Conservation (phyloP, 2,113 vertebrate species). For the Anseranas semipalmata region DNA sequence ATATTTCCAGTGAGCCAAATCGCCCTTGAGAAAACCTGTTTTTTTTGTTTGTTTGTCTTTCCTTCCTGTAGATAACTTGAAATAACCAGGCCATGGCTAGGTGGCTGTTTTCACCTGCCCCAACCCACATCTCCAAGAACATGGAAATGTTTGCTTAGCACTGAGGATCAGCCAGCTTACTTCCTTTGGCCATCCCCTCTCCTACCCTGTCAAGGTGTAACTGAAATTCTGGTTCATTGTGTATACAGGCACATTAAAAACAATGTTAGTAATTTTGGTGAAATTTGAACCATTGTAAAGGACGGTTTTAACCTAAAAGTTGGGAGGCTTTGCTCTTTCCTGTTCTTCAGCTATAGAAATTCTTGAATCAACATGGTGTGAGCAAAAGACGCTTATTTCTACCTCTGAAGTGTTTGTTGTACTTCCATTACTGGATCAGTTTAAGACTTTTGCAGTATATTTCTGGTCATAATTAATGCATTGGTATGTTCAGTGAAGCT, state of each 20-base stretch:
- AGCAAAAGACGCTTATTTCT: not conserved
- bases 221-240: not conserved
- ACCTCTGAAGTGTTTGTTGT: not conserved
- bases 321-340: not conserved
- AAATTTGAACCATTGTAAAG: not conserved
- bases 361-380: fast-evolving
- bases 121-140: not conserved
- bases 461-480: not conserved
- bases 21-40: not conserved
- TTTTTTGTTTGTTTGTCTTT: not conserved
- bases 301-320: not conserved
- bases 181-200: not conserved
- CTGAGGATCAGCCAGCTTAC: fast-evolving
- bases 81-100: not conserved
- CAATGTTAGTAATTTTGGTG: not conserved
- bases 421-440: not conserved
- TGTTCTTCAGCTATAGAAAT: not conserved
- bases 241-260: not conserved
- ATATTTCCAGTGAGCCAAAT: not conserved
- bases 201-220: not conserved
- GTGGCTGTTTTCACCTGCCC: not conserved
- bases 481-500: not conserved
- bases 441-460: not conserved
- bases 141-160: not conserved
- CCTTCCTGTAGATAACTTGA: not conserved